Percentiles rank a stretch among this genome's conserved stretches.
phyloP scores from a whole-genome alignment of 1,140 invertebrate species.

The Bombus pyrosoma region DNA sequence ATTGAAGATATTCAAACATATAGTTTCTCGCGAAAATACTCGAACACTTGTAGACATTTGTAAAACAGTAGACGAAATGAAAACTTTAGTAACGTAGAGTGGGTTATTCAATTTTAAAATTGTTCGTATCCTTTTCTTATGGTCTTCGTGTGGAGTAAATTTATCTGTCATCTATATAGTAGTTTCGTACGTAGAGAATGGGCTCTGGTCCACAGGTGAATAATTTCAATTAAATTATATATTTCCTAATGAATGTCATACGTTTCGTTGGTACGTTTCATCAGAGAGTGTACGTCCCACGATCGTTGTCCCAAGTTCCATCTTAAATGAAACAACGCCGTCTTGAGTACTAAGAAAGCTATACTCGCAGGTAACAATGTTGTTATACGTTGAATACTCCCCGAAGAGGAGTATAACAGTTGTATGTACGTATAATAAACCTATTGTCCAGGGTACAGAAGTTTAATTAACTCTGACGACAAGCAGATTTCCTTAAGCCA shows the following conservation, averaged over 20 bases:
- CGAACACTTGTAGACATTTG: no score
- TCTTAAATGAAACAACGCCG: slow-evolving; percentile 47
- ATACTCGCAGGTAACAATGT: slow-evolving; percentile 29
- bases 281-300: slow-evolving; percentile 21
- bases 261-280: slow-evolving; percentile 31
- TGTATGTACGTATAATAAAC: slow-evolving; percentile 59
- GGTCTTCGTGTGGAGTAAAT: no score
- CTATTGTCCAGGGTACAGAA: slow-evolving; percentile 62
- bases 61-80: no score
- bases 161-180: no score
- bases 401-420: slow-evolving; percentile 57
- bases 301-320: slow-evolving; percentile 58
- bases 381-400: slow-evolving; percentile 58
- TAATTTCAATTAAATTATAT: background rate
- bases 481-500: slow-evolving; percentile 11
- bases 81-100: no score
- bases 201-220: no score
- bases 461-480: slow-evolving; percentile 59
- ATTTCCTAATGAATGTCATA: slow-evolving; percentile 27
- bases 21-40: no score
- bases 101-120: no score
- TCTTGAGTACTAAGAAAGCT: slow-evolving; percentile 51
- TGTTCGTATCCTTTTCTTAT: no score
- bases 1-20: no score
- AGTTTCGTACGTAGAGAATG: no score